Evolutionary conservation across 2,797 vertebrate species (phyloP), one percentile per base, ranked within the genome.

Genomic region (Myotis planiceps): DNA sequence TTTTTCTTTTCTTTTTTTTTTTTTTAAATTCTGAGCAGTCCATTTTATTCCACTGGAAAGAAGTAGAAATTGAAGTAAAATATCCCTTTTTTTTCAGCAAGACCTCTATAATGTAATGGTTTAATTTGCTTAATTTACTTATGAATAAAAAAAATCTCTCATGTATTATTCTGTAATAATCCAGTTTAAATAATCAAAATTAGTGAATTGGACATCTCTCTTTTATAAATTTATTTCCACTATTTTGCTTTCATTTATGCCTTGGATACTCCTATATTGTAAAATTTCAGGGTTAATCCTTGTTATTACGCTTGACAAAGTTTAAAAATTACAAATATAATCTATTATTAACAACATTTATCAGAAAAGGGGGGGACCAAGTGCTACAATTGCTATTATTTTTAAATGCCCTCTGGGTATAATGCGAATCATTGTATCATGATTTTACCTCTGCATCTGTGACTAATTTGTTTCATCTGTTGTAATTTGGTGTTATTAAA

Each of bases 401-500:
- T 93, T 71, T 63, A 19, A 94, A 76, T 39, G 3, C 39, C 14
- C 69, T 84, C 9, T 51, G 47, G 6, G 16, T 87, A 74, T 34
- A 86, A 87, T 83, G 5, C 25, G 45, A 63, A 89, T 86, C n/a
- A 72, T 45, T 71, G 3, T 42, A 51, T 83, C 25, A 14, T 37
- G 15, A 51, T 78, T 94, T 83, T 91, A 58, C 14, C 2, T 75
- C n/a, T 88, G n/a, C 42, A 23, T 92, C 80, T 53, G 13, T 87
- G 42, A 87, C 15, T 76, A 72, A 78, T 60, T 88, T 87, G 2
- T 80, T 96, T 74, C n/a, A 86, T 90, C 68, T 91, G 12, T 55
- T 96, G 34, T 60, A 83, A 93, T 74, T 86, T 86, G 72, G 2
- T 88, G 18, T 75, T 87, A 84, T 82, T 89, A 87, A 96, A 55